A percentile compares a stretch with the other conserved stretches of the same genome.
phyloP scores from a whole-genome alignment of 2,113 vertebrate genomes.

The Mormyrus iriodes region DNA sequence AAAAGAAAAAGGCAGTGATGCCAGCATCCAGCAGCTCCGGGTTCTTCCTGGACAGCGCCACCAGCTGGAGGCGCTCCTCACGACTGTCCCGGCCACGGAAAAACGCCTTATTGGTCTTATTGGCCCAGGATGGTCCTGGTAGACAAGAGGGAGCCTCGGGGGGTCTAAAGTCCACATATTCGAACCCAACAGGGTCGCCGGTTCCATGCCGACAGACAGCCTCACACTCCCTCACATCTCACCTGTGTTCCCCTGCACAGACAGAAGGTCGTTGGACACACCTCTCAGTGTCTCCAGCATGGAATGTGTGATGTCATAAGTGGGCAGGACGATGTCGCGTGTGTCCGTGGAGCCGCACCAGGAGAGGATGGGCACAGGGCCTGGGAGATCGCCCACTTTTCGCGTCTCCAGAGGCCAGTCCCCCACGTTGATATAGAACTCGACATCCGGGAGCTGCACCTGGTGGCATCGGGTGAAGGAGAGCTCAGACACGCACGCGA shows the following conservation, averaged over 20 bases:
- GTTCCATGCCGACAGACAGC: neutral
- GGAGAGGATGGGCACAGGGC: conserved; percentile 77
- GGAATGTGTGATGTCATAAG: conserved; percentile 85
- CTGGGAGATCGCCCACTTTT: conserved; percentile 58
- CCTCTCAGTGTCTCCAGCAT: conserved; percentile 82
- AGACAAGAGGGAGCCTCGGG: neutral
- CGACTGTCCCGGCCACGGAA: conserved; percentile 87
- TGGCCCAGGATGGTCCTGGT: conserved; percentile 74
- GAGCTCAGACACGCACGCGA: neutral
- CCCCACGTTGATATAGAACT: conserved; percentile 88
- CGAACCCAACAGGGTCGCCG: neutral
- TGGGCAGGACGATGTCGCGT: conserved; percentile 80
- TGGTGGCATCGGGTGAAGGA: conserved; percentile 30
- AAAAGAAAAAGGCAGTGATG: conserved; percentile 93
- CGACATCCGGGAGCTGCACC: conserved; percentile 77
- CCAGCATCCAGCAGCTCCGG: conserved; percentile 84
- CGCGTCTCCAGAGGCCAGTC: conserved; percentile 85
- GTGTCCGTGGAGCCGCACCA: conserved; percentile 87
- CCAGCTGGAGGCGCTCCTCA: conserved; percentile 78
- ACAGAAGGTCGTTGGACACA: conserved; percentile 86
- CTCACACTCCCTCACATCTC: conserved; percentile 16
- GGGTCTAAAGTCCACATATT: neutral
- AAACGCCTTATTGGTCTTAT: conserved; percentile 78
- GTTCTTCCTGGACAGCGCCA: conserved; percentile 69
- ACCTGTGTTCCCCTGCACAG: conserved; percentile 90